Evolutionary conservation across 2,888 invertebrate species (phyloP), one percentile per base, ranked within the genome.

Genomic region (Trissonchulus latispiculum): DNA sequence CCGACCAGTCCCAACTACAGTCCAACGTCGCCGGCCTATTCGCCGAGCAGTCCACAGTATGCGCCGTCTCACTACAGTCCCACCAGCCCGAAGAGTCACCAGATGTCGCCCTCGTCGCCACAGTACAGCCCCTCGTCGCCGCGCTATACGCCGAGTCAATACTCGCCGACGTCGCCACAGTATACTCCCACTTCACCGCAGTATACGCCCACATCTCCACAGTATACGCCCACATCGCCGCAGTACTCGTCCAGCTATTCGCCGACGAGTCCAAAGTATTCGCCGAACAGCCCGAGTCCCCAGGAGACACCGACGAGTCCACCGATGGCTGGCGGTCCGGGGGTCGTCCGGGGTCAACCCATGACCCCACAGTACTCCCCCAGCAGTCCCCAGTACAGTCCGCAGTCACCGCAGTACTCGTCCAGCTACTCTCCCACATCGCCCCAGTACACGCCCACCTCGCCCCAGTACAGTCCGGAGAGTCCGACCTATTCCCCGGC

Each of bases 401-500:
- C 86, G 2, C 84, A 85, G 1, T 83, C 83, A 28, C 87, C 87
- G 1, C 83, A 83, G 29, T 87, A 87, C 79, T 84, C 84, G 36
- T 87, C 84, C 0, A 81, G 85, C 0, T 81, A 80, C 18, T 83
- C 84, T 0, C 79, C 77, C 36, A 75, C 78, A 15, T 61, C 68
- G 37, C 64, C 62, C 36, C 23, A 33, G 28, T 93, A 92, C 83
- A 90, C 91, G 0, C 93, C 93, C 0, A 88, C 87, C 35, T 89
- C 89, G 62, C 90, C 90, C 0, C 86, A 86, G 81, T 89, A 91
- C 76, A 90, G 91, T 0, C 89, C 89, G 0, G 87, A 88, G 0
- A 88, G 88, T 36, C 82, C 89, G 0, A 88, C 87, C 0, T 91
- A 91, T 80, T 90, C 90, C 0, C 91, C 91, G 0, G 89, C 91